Evolutionary conservation across 2,888 invertebrate species (phyloP), one percentile per base, ranked within the genome.

Genomic region (Serripes groenlandicus): DNA sequence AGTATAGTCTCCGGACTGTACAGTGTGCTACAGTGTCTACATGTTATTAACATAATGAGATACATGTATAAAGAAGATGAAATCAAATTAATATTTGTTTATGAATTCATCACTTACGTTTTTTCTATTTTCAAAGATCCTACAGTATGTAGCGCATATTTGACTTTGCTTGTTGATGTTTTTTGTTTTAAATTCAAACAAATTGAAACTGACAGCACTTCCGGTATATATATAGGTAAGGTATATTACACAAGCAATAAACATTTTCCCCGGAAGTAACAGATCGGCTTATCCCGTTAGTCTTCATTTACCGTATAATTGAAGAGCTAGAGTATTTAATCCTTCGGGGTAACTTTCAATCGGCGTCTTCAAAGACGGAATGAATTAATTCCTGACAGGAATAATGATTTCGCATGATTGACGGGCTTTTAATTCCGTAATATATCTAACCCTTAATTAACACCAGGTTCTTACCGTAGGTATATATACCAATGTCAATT

Each of bases 291-390:
- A 21, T 21, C 15, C 21, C 49, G 49, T 49, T 49, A 21, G 49
- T 49, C 49, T 49, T 49, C 7, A 49, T 49, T 49, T 49, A 21
- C 49, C 7, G 49, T 49, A 5, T 49, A 49, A 49, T 21, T 49
- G 18, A 30, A 60, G 30, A 28, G 18, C 18, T 60, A 28, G 30
- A 60, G 30, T 28, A 28, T 60, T 30, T 28, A 60, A 60, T 60
- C 60, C 60, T 30, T 15, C 30, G 18, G 28, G 18, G 15, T 30
- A 9, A 23, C 15, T 9, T 66, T 23, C 21, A 23, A 66, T 42
- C 42, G 66, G 66, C 23, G 5, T 0, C 66, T 66, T 66, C 66
- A 66, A 66, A 66, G 66, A 66, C n/a, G 66, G 66, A 26, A 66
- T 23, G 66, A 66, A 66, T 66, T 66, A 66, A 66, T 23, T 37